Evolutionary conservation across 2,113 vertebrate genomes (phyloP).

Genomic region (Odocoileus hemionus): DNA sequence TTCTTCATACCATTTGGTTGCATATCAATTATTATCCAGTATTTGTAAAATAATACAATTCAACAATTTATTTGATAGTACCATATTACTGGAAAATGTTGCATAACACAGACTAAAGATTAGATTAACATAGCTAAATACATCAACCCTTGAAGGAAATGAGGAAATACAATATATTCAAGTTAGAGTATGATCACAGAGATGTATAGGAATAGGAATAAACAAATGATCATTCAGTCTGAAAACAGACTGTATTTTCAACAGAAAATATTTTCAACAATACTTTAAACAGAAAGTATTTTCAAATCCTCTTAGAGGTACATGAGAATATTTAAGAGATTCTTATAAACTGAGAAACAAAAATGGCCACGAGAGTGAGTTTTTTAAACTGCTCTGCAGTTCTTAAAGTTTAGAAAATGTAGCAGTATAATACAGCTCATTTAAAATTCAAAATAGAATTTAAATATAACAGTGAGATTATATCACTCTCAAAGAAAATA

Average conservation of each 20-base stretch:
- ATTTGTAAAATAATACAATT: slow-evolving; percentile 28
- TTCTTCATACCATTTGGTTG: slow-evolving; percentile 17
- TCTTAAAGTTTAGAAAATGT: slow-evolving; percentile 32
- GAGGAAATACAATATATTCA: slow-evolving; percentile 18
- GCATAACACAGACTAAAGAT: not conserved
- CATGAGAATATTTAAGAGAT: slow-evolving; percentile 5
- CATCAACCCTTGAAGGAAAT: slow-evolving; percentile 25
- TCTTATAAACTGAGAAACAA: slow-evolving; percentile 47
- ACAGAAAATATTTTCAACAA: too few relatives aligned
- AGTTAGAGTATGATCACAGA: not conserved
- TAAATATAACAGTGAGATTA: slow-evolving; percentile 31
- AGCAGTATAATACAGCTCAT: slow-evolving; percentile 6
- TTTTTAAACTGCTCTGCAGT: slow-evolving; percentile 30
- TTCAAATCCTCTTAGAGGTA: slow-evolving; percentile 22
- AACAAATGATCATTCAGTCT: not conserved
- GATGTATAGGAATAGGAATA: not conserved
- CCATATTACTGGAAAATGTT: not conserved
- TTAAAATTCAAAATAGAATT: slow-evolving; percentile 44
- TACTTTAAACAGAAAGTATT: not conserved
- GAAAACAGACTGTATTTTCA: not conserved
- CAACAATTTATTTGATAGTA: not conserved
- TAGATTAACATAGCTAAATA: not conserved
- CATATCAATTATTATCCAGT: not conserved
- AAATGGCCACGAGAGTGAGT: slow-evolving; percentile 36
- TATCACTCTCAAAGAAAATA: slow-evolving; percentile 61